Base-by-base conservation (phyloP, 2,113 vertebrate species). In the Hystrix cristata region DNA sequence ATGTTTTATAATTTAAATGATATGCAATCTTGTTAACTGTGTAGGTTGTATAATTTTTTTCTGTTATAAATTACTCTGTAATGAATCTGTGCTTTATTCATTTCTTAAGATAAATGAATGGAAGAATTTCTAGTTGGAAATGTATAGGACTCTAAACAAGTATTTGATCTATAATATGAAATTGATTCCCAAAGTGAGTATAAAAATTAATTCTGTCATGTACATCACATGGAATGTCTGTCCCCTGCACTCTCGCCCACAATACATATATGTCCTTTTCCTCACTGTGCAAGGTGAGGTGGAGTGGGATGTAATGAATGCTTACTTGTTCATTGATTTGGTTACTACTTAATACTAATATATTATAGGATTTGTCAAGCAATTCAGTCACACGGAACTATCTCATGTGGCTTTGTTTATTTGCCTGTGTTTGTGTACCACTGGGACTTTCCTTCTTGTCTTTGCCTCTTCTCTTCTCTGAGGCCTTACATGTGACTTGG, bases 31-130 rank as follows among this genome's bases (percentile, higher is more conserved):
- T 92, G 27, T 80, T 84, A 51, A n/a, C 51, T 76, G 18, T 89
- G 88, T 62, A 38, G n/a, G 69, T 65, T 81, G 5, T 85, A 90
- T 25, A 94, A 3, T 80, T 62, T 93, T 95, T 95, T 80, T 5
- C 34, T 48, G 5, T 59, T 59, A 19, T 79, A 55, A 48, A 71
- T 82, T 55, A 86, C 78, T 80, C 27, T 93, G 27, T 25, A 57
- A 3, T 90, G 55, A 53, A 55, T 76, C 82, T 76, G 31, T 53
- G 51, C 34, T 48, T 86, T 60, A 11, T 93, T 93, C 82, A 81
- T 86, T 90, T 65, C 59, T 85, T 38, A 90, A 60, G 43, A 67
- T 59, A 95, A 81, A 34, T 16, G 48, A 59, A 65, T 89, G n/a
- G 53, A 80, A 85, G 85, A 85, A 27, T 85, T 95, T 76, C 31